Evolutionary conservation across 1,140 invertebrate genomes (phyloP).

Genomic region (Drosophila saltans): DNA sequence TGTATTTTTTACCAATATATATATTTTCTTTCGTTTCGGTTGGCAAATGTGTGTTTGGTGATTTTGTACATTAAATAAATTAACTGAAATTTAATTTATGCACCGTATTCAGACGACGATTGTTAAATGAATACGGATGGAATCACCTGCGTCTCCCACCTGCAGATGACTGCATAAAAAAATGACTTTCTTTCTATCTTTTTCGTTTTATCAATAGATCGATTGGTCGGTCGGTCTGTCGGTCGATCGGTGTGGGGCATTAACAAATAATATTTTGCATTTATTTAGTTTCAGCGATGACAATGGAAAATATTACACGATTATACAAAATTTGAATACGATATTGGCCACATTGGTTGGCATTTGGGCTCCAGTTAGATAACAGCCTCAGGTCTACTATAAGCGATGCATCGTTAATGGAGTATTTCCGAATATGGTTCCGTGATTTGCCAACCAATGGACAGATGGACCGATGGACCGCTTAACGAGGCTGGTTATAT

Average conservation of each 20-base stretch:
- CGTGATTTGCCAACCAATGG: constrained; percentile 69
- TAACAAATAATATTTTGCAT: constrained; percentile 76
- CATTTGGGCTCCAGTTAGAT: constrained; percentile 49
- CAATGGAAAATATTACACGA: constrained; percentile 59
- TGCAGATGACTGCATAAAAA: constrained; percentile 42
- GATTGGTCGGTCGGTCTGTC: background rate
- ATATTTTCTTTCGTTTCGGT: constrained; percentile 33
- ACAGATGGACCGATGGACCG: background rate
- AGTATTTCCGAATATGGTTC: constrained; percentile 54
- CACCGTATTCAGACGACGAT: constrained; percentile 32
- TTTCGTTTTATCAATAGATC: constrained; percentile 29
- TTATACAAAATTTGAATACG: constrained; percentile 65
- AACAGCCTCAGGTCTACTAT: constrained; percentile 33
- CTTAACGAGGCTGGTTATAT: constrained; percentile 38
- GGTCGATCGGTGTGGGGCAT: constrained; percentile 23
- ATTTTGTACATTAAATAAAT: constrained; percentile 44
- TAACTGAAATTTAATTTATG: constrained; percentile 54
- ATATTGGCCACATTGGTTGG: constrained; percentile 31
- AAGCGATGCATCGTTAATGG: constrained; percentile 60
- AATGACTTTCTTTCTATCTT: constrained; percentile 69
- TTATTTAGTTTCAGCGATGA: constrained; percentile 55
- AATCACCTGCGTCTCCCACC: constrained; percentile 18
- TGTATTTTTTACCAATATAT: constrained; percentile 13
- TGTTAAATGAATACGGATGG: constrained; percentile 59
- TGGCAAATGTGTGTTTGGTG: constrained; percentile 25